phyloP scores from a whole-genome alignment of 2,888 invertebrate genomes.

The Alloplasta piceator region DNA sequence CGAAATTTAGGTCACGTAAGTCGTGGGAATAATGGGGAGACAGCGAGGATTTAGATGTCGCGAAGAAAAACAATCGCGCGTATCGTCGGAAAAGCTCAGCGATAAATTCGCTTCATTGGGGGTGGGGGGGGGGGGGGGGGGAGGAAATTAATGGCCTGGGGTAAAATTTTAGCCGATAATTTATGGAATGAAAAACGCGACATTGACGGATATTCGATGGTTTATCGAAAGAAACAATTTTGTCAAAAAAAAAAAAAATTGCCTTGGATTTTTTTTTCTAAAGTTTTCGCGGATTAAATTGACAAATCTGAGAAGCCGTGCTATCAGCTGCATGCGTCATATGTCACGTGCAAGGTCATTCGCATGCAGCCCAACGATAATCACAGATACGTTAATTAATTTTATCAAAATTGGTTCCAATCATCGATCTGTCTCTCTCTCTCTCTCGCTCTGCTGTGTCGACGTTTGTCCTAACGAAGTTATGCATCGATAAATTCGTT shows the following conservation, averaged over 20 bases:
- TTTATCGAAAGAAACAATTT: too few species aligned
- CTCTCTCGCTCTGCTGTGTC: neutral
- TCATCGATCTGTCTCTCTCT: conserved; percentile 31
- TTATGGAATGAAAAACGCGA: too few species aligned
- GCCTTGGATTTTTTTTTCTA: neutral
- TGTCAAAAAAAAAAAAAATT: neutral
- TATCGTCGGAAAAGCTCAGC: too few species aligned
- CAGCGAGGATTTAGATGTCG: too few species aligned
- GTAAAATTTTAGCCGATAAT: too few species aligned
- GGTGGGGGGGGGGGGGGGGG: too few species aligned
- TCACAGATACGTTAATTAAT: conserved; percentile 48
- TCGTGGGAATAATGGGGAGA: too few species aligned
- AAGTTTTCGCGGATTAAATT: neutral
- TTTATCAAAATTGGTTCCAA: conserved; percentile 38
- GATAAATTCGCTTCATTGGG: too few species aligned
- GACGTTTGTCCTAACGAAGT: conserved; percentile 33
- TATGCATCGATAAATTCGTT: conserved; percentile 47
- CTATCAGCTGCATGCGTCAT: conserved; percentile 9
- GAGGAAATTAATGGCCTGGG: too few species aligned
- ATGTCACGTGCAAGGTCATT: neutral
- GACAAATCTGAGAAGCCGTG: conserved; percentile 3
- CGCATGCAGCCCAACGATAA: conserved; percentile 12
- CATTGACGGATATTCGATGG: too few species aligned
- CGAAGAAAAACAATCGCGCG: too few species aligned
- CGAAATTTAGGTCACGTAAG: too few species aligned